A percentile compares a stretch with the other conserved stretches of the same genome.
These are phyloP conservation scores for Artemia sp. DNA, from an alignment of 2,888 invertebrate genomes.

Conservation along the genomic window DNA sequence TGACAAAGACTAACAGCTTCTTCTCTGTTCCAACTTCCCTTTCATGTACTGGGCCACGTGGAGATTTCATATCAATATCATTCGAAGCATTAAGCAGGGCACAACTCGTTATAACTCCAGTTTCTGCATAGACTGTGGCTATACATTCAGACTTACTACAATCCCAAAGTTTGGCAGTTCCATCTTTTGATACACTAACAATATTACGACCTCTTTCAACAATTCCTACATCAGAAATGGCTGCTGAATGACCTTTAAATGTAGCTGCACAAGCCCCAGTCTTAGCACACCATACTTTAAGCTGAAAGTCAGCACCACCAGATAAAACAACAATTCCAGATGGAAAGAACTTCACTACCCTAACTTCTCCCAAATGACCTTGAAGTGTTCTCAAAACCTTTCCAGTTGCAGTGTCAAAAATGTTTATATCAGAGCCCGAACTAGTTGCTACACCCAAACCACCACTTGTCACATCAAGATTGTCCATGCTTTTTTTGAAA, in stretches of 20 bases:
- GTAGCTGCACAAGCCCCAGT: slow-evolving; percentile 48
- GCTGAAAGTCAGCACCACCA: slow-evolving; percentile 48
- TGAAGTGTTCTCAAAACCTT: slow-evolving; percentile 36
- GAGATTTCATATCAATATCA: not conserved
- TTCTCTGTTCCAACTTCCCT: slow-evolving; percentile 43
- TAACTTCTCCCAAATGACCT: slow-evolving; percentile 50
- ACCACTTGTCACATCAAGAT: slow-evolving; percentile 42
- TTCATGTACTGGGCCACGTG: slow-evolving; percentile 28
- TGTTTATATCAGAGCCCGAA: slow-evolving; percentile 40
- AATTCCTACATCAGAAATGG: slow-evolving; percentile 44
- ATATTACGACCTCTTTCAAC: slow-evolving; percentile 51
- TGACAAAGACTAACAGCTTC: slow-evolving; percentile 43
- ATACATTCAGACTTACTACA: slow-evolving; percentile 44
- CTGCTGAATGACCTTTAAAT: slow-evolving; percentile 46
- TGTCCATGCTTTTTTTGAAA: slow-evolving; percentile 31
- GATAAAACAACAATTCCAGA: slow-evolving; percentile 49
- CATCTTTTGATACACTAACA: slow-evolving; percentile 51
- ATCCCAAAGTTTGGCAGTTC: slow-evolving; percentile 50
- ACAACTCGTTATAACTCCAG: slow-evolving; percentile 21
- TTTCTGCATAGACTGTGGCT: slow-evolving; percentile 32
- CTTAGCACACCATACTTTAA: slow-evolving; percentile 52
- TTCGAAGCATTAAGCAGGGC: slow-evolving; percentile 27
- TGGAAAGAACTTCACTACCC: slow-evolving; percentile 50
- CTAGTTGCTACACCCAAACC: slow-evolving; percentile 46
- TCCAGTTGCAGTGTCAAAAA: slow-evolving; percentile 48